Base-by-base conservation (phyloP, 1,140 invertebrate genomes). In the Listronotus bonariensis region DNA sequence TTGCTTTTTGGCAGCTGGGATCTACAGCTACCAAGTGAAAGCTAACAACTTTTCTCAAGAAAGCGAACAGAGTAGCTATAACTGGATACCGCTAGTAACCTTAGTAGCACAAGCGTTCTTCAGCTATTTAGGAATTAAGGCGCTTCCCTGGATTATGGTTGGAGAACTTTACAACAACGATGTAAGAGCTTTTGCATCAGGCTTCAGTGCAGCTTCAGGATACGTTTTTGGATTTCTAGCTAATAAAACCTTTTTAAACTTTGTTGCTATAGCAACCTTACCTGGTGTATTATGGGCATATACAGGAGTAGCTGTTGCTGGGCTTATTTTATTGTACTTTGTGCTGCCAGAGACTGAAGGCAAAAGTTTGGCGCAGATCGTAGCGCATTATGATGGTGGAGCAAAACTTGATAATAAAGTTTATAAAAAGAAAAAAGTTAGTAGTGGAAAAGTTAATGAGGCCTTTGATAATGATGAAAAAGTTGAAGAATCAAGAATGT, bases 291-390 rank as follows among this genome's bases (percentile, higher is more conserved):
- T 90, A 67, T 81, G 86, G 15, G 82, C 89, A 41, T 85, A 91
- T 72, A 87, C 63, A 38, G 45, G 20, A 12, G 81, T 86, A 63
- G 80, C 89, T 41, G 85, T 92, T 59, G 59, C 85, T 0, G 87
- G 89, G 2, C 75, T 84, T 3, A 51, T 84, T 8, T 70, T 80
- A 1, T 68, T 87, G 3, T 87, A 83, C 64, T 83, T 82, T 54
- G 74, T 79, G 5, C 65, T 84, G 38, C 91, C 91, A 1, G 92
- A 96, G 80, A 96, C 93, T 0, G 93, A 95, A 78, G 89, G 89
- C 0, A 88, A 89, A 72, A 86, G 86, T 0, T 77, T 94, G 9
- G 82, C 86, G 59, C 90, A 95, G 76, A 85, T 86, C 31, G 82
- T 84, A 65, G 84, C 87, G 17, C 88, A 90, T 71, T 90, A 86